Evolutionary conservation across 2,113 vertebrate genomes (phyloP).

Genomic region (Philantomba maxwellii): DNA sequence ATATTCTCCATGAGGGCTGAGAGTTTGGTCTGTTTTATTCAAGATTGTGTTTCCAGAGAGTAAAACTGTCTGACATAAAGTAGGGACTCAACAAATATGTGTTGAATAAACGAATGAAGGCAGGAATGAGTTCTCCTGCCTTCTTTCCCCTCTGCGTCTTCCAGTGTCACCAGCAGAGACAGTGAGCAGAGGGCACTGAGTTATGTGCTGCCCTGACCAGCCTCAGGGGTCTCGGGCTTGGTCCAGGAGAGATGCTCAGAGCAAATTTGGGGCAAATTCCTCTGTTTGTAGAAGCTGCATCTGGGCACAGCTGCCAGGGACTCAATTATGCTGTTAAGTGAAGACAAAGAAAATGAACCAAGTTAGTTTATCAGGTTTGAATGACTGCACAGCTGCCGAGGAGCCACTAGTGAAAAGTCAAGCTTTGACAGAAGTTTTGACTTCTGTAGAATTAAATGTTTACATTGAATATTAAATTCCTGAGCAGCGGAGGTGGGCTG

Average conservation of each 20-base stretch:
- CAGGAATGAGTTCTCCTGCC: not conserved
- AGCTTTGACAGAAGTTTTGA: not conserved
- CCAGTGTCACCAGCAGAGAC: not conserved
- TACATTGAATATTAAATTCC: not conserved
- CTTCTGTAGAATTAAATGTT: not conserved
- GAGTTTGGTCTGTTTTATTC: not conserved
- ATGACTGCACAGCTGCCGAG: not conserved
- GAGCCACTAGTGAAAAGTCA: not conserved
- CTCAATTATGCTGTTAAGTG: not conserved
- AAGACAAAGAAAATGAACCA: not conserved
- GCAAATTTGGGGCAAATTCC: not conserved
- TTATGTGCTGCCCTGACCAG: not conserved
- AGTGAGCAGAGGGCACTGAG: not conserved
- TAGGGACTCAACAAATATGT: not conserved
- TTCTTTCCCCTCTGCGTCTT: not conserved
- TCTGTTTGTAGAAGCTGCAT: not conserved
- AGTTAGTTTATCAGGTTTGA: not conserved
- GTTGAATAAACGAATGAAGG: not conserved
- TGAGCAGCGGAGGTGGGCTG: not conserved
- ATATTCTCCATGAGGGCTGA: not conserved
- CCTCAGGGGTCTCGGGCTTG: not conserved
- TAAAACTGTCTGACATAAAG: not conserved
- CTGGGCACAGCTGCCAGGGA: not conserved
- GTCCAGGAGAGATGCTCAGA: not conserved
- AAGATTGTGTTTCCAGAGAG: not conserved